phyloP scores from a whole-genome alignment of 2,113 vertebrate genomes.

The Platanista minor region DNA sequence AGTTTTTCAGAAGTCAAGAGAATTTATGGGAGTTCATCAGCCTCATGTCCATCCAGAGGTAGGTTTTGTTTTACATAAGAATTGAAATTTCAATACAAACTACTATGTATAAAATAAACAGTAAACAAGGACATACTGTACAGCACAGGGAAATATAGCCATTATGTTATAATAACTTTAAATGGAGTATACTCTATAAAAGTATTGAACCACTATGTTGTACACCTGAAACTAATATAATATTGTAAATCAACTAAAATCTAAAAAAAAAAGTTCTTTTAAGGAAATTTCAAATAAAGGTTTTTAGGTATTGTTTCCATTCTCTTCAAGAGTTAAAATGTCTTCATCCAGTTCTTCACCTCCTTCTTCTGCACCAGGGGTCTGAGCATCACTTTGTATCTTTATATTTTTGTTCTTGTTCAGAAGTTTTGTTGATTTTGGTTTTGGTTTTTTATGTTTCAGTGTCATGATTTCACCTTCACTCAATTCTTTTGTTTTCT shows the following conservation, averaged over 20 bases:
- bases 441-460: slow-evolving; percentile 77
- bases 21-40: slow-evolving; percentile 68
- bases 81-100: slow-evolving; percentile 83
- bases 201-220: background rate
- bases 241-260: background rate
- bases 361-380: slow-evolving; percentile 44
- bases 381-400: slow-evolving; percentile 67
- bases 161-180: background rate
- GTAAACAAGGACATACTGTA: background rate
- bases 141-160: background rate
- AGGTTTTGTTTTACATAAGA: slow-evolving; percentile 87
- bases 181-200: background rate
- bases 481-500: slow-evolving; percentile 86
- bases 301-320: slow-evolving; percentile 85
- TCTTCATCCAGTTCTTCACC: slow-evolving; percentile 39
- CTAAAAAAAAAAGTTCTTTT: background rate
- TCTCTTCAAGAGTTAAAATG: slow-evolving; percentile 81
- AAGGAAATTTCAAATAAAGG: slow-evolving; percentile 76
- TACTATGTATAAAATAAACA: background rate
- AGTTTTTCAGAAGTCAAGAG: slow-evolving; percentile 84
- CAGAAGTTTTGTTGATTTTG: slow-evolving; percentile 81
- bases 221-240: background rate
- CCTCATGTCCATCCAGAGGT: slow-evolving; percentile 79
- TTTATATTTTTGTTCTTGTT: slow-evolving; percentile 68
- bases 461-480: slow-evolving; percentile 83